Evolutionary conservation across 2,888 invertebrate genomes (phyloP), one percentile per base, ranked within the genome.

Genomic region (Congeria kusceri): DNA sequence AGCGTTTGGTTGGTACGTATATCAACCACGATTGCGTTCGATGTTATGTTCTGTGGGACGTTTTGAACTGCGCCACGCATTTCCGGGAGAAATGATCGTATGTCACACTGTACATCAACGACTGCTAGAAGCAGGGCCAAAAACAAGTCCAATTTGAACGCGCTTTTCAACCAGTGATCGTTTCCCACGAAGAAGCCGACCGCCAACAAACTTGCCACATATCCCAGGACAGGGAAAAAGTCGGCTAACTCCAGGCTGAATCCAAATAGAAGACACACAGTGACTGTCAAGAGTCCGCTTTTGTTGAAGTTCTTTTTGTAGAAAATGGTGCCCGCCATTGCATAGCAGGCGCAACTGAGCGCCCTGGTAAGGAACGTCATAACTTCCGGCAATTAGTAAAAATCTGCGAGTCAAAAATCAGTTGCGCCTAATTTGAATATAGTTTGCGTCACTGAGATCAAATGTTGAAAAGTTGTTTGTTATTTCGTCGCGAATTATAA

Each of bases 221-320:
- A 3, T 58, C 7, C n/a, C n/a, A 29, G 15, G 18, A 7, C 5
- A 18, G 53, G 39, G 25, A 39, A 13, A 5, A n/a, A 20, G 27
- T 27, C 47, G 2, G 28, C n/a, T 0, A 63, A 15, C 29, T 66
- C 66, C 15, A 73, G n/a, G 18, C 69, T n/a, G 9, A 58, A 44
- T 29, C 73, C 80, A 15, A 66, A 15, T 3, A 59, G 5, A 23
- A 20, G 23, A 25, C 39, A 80, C 13, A 32, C 29, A 29, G n/a
- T 39, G 11, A 77, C 73, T 3, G 57, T 29, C 15, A 49, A 53
- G 4, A 80, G 7, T 9, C 32, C 49, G 13, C 62, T 39, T 25
- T 20, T 46, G n/a, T 29, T 65, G 59, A 80, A 80, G n/a, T 72
- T 53, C 44, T 77, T 76, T 62, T 80, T 80, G 59, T 76, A 80